These are phyloP conservation scores for Lasioglossum marginatum DNA, from an alignment of 2,888 invertebrate species.

Conservation along the genomic window DNA sequence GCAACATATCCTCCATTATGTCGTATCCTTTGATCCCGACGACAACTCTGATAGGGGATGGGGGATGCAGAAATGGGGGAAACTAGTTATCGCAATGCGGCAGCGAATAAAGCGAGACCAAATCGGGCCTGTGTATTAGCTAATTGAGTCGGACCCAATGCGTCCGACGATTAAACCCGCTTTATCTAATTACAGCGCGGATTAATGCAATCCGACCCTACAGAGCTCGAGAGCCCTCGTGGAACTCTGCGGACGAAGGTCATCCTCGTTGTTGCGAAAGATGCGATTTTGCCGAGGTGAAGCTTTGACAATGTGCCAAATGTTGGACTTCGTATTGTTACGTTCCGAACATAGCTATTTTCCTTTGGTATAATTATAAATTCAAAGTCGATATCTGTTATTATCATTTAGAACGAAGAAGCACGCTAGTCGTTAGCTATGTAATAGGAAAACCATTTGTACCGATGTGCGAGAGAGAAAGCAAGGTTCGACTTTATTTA, in stretches of 20 bases:
- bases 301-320: background rate
- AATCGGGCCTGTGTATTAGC: constrained; percentile 37
- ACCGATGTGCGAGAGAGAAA: too few species aligned
- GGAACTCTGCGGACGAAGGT: background rate
- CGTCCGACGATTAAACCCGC: constrained; percentile 16
- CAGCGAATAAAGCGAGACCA: constrained; percentile 28
- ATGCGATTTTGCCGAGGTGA: background rate
- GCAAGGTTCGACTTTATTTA: too few species aligned
- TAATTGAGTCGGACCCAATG: constrained; percentile 20
- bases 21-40: constrained; percentile 29
- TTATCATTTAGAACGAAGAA: too few species aligned
- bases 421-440: too few species aligned
- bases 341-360: too few species aligned
- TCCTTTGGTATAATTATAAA: too few species aligned
- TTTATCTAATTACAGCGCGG: constrained; percentile 4
- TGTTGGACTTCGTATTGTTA: too few species aligned
- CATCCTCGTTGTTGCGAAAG: background rate
- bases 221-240: background rate
- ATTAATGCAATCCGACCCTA: constrained; percentile 5
- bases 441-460: too few species aligned
- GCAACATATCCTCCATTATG: background rate
- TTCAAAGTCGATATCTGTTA: too few species aligned
- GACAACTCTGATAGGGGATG: background rate
- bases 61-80: too few species aligned
- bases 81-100: constrained; percentile 17